Percentiles rank a stretch among this genome's conserved stretches.
Conservation (phyloP, 1,140 invertebrate species). For the Rhizoglyphus robini region DNA sequence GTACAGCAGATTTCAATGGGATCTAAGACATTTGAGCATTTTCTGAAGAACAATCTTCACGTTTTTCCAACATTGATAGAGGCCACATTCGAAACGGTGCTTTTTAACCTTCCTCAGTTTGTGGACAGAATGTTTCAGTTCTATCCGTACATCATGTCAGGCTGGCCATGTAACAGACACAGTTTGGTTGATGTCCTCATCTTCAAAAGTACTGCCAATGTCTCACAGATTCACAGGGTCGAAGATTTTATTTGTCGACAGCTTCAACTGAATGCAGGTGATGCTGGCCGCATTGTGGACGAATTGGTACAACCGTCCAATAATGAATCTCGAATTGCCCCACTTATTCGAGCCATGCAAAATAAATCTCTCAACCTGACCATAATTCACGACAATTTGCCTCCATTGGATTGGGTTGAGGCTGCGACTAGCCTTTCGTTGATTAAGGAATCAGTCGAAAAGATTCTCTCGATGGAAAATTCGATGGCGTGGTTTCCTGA, state of each 20-base stretch:
- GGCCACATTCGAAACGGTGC: background rate
- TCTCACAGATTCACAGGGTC: background rate
- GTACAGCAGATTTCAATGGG: constrained; percentile 14
- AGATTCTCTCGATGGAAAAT: constrained; percentile 6
- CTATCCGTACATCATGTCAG: background rate
- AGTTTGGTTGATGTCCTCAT: constrained; percentile 4
- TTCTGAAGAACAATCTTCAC: background rate
- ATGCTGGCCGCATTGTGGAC: constrained; percentile 7
- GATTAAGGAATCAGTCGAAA: constrained; percentile 13
- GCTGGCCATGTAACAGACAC: constrained; percentile 6
- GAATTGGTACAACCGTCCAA: background rate
- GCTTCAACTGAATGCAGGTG: background rate
- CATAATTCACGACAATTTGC: constrained; percentile 1
- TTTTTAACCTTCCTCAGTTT: constrained; percentile 5
- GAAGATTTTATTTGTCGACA: constrained; percentile 14
- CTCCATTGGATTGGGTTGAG: constrained; percentile 19
- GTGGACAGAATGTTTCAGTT: background rate
- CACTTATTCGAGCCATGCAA: constrained; percentile 4
- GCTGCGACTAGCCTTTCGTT: constrained; percentile 11
- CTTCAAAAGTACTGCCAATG: background rate
- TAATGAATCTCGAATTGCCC: constrained; percentile 13
- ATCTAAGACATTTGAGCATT: background rate
- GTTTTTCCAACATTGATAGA: constrained; percentile 6
- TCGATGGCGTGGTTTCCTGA: constrained; percentile 7
- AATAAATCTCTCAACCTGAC: background rate